Base-by-base conservation (phyloP, 37 sponge, comb jelly and placozoan species). In the Dysidea cf. avara region DNA sequence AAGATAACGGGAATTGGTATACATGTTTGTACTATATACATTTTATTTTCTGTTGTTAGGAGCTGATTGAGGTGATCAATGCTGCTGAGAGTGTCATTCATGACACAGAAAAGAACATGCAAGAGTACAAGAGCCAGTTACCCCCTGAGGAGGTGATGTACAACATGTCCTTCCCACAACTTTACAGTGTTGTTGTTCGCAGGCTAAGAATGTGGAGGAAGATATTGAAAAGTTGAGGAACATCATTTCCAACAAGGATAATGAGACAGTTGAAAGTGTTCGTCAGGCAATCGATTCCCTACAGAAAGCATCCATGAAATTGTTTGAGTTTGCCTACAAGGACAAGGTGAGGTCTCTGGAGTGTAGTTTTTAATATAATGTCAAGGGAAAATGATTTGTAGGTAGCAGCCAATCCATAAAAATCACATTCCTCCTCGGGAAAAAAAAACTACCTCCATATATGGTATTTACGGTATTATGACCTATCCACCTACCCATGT, bases 291-390 rank as follows among this genome's bases (percentile, higher is more conserved):
- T 69, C 46, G 73, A 75, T 24, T 93, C 94, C 28, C 50, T 94
- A 43, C 96, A 95, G 77, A 92, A 95, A 66, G 73, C 90, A 13
- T 92, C 99, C 7, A 85, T 99, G 30, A 99, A 99, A 61, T 83
- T 99, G 21, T 99, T 99, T 78, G 99, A 99, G 67, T 66, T 92
- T 70, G 99, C 99, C 2, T 99, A 99, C 88, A 99, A 86, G 66
- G 38, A 67, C 16, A 85, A 85, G 90, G 86, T n/a, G n/a, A n/a
- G n/a, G n/a, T n/a, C n/a, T n/a, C n/a, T n/a, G n/a, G n/a, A n/a
- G n/a, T n/a, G n/a, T n/a, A n/a, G n/a, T n/a, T n/a, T n/a, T n/a
- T n/a, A n/a, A n/a, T n/a, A n/a, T n/a, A n/a, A n/a, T n/a, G n/a
- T n/a, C n/a, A n/a, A n/a, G n/a, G n/a, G n/a, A n/a, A n/a, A n/a